Base-by-base conservation (phyloP, 2,888 invertebrate species). In the Caenorhabditis macrosperma region DNA sequence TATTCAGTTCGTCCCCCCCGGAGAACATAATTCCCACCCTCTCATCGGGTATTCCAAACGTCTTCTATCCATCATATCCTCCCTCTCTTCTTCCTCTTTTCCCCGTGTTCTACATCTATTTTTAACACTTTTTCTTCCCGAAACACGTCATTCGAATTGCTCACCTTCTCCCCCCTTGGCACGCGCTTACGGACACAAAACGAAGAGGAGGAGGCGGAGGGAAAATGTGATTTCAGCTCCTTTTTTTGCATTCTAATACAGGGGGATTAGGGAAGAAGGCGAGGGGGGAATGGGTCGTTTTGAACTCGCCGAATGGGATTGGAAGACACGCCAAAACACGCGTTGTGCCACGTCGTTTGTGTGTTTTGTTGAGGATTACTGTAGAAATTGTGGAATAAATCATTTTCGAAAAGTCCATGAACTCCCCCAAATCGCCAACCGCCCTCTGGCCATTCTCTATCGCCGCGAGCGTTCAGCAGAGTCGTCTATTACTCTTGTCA, bases 41-140 rank as follows among this genome's bases (percentile, higher is more conserved):
- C 54, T 52, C 44, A 41, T 48, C 54, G 24, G 9, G 38, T 55
- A 26, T 64, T 44, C 30, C 7, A 41, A 38, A 35, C 48, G 33
- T 22, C 50, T 15, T 17, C 22, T 22, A 33, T 66, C 33, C 54
- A 30, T 55, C 55, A 28, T 68, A 35, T 30, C 30, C 22, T 57
- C 48, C 50, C 35, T 35, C 35, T 64, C 64, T 33, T 17, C 50
- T 22, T 57, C 48, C 44, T 55, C 54, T 67, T 33, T 67, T 48
- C 48, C 55, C 41, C 55, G 15, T 44, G 44, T 44, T 33, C 33
- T 48, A 7, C 26, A 3, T 48, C 46, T 52, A 38, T 52, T 38
- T 66, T 38, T 28, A 46, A 38, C 41, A 30, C 52, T 35, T 46
- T 33, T 28, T 22, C 24, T 54, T 10, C 22, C 33, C n/a, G 7